Evolutionary conservation across 2,888 invertebrate species (phyloP), one percentile per base, ranked within the genome.

Genomic region (Zhengitettix transpicula): DNA sequence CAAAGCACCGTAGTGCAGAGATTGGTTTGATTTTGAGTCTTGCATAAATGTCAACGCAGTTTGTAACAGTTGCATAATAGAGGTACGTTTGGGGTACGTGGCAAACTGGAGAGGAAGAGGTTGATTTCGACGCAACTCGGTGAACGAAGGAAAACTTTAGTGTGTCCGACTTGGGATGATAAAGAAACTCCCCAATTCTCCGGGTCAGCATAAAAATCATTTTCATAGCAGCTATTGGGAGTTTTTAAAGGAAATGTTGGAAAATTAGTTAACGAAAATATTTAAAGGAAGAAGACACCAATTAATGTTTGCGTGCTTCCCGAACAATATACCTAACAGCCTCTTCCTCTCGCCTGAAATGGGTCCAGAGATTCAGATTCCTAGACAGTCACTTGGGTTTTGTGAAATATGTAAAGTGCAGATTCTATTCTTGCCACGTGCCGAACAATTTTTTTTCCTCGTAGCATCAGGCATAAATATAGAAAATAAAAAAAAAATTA

Each of bases 11-110:
- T 28, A 28, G 51, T 51, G 51, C 14, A 40, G 12, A 10, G 17
- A 16, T 40, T 55, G 63, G 63, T 63, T 63, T 63, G 59, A 62
- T 63, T 63, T 63, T 63, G 63, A 63, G 63, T 63, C 63, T 63
- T 63, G 62, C 28, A 28, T 28, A 28, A 28, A 28, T 28, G 28
- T 28, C 28, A 28, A 28, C 28, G 7, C 28, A 28, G 28, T 28
- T 28, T 28, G 28, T 28, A 28, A 28, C 28, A 28, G 28, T 28
- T 28, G 28, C 28, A 28, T 28, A 28, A 28, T 28, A 28, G 62
- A 62, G 62, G 57, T 60, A 57, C 60, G 62, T 62, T 60, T 42
- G 47, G 54, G 60, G 62, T 59, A 60, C 60, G 59, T 62, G 57
- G 62, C 62, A 62, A 62, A 28, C 28, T 28, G 7, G 56, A 53